These are phyloP conservation scores for Alloscopus bannaensis DNA, from an alignment of 2,888 invertebrate species.

Conservation along the genomic window DNA sequence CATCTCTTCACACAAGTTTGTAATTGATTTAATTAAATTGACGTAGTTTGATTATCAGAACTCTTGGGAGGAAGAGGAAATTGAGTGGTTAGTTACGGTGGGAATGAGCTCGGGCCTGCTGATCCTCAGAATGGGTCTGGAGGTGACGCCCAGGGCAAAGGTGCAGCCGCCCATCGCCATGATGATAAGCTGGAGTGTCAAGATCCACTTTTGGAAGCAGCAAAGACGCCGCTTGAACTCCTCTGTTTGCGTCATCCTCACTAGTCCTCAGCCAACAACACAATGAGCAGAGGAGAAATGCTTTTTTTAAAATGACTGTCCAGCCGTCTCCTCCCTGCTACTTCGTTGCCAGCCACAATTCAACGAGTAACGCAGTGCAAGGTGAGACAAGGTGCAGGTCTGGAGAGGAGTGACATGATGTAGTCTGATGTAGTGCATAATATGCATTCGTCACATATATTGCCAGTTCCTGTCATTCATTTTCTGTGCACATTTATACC, in stretches of 20 bases:
- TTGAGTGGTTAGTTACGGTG: constrained; percentile 30
- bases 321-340: no score
- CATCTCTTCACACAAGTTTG: constrained; percentile 31
- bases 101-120: constrained; percentile 39
- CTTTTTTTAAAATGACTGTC: background rate
- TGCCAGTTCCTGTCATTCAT: no score
- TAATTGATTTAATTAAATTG: background rate
- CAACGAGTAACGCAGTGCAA: no score
- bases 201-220: constrained; percentile 40
- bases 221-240: constrained; percentile 40
- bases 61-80: background rate
- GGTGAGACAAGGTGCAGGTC: no score
- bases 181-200: constrained; percentile 47
- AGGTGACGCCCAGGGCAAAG: constrained; percentile 65
- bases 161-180: constrained; percentile 63
- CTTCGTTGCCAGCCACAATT: no score
- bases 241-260: constrained; percentile 33
- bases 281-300: background rate
- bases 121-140: constrained; percentile 68
- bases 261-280: background rate
- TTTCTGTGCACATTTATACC: no score
- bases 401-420: no score
- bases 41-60: background rate
- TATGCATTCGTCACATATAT: no score
- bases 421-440: no score